A percentile compares a stretch with the other conserved stretches of the same genome.
Conservation (phyloP, 2,113 vertebrate species). For the Xiphophorus hellerii region DNA sequence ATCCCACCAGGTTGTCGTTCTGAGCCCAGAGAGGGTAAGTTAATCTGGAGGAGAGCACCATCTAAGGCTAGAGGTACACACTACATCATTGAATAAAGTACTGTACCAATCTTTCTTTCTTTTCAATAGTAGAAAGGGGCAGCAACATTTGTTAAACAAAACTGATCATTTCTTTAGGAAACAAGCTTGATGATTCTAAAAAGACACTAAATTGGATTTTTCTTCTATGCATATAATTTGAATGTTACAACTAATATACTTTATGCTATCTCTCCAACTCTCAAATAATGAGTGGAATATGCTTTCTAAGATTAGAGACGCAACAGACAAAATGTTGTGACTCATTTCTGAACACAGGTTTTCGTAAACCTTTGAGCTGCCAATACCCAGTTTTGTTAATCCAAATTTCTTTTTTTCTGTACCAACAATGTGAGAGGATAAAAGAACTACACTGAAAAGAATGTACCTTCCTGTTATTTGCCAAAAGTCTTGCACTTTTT, state of each 20-base stretch:
- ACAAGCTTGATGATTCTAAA: background rate
- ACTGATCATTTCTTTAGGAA: background rate
- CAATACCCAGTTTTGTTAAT: no score
- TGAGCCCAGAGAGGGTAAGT: background rate
- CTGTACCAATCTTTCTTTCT: no score
- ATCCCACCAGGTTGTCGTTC: constrained; percentile 31
- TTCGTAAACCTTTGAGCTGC: no score
- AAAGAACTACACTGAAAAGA: background rate
- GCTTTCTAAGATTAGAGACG: background rate
- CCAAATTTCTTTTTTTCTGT: background rate
- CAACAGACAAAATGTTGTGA: background rate
- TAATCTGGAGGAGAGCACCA: constrained; percentile 46
- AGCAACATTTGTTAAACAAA: no score
- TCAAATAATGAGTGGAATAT: background rate
- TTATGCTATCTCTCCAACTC: background rate
- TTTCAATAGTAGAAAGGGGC: background rate
- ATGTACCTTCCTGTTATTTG: background rate
- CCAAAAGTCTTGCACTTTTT: background rate
- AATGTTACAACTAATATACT: background rate
- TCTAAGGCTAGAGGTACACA: constrained; percentile 33
- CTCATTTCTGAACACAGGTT: background rate
- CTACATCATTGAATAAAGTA: background rate
- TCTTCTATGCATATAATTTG: background rate
- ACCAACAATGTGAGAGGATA: background rate
- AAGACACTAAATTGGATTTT: background rate